These are phyloP conservation scores for Melozone crissalis DNA, from an alignment of 2,113 vertebrate genomes.

Conservation along the genomic window DNA sequence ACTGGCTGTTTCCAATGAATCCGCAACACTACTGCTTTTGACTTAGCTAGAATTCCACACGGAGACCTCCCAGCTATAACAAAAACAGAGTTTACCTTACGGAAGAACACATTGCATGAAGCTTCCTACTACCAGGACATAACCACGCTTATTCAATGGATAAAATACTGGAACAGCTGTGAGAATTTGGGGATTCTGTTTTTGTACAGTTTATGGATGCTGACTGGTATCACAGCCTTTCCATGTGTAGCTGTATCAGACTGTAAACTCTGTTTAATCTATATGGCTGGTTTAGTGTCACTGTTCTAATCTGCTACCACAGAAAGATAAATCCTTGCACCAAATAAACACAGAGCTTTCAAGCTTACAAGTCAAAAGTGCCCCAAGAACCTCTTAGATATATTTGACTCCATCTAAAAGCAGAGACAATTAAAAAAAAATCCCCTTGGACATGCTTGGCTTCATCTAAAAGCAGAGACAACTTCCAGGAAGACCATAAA, in stretches of 20 bases:
- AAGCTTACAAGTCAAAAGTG: neutral
- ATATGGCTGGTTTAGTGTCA: neutral
- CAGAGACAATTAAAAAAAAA: neutral
- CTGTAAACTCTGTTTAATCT: neutral
- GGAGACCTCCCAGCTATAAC: neutral
- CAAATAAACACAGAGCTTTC: neutral
- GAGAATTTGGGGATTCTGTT: neutral
- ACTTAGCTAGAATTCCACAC: slow-evolving; percentile 12
- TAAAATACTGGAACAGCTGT: neutral
- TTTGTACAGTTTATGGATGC: neutral
- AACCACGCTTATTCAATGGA: neutral
- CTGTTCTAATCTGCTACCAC: neutral
- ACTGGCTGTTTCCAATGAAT: slow-evolving; percentile 19
- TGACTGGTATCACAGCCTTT: neutral
- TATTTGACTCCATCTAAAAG: neutral
- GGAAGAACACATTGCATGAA: slow-evolving; percentile 4
- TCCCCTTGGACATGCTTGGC: neutral
- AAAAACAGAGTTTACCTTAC: neutral
- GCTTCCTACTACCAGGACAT: neutral
- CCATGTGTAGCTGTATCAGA: neutral
- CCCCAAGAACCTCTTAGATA: neutral
- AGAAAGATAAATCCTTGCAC: neutral
- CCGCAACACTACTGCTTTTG: slow-evolving; percentile 12
- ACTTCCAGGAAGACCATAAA: neutral
- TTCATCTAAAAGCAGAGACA: neutral